A percentile compares a stretch with the other conserved stretches of the same genome.
phyloP scores from a whole-genome alignment of 1,140 invertebrate species.

The Heliconius hewitsoni region DNA sequence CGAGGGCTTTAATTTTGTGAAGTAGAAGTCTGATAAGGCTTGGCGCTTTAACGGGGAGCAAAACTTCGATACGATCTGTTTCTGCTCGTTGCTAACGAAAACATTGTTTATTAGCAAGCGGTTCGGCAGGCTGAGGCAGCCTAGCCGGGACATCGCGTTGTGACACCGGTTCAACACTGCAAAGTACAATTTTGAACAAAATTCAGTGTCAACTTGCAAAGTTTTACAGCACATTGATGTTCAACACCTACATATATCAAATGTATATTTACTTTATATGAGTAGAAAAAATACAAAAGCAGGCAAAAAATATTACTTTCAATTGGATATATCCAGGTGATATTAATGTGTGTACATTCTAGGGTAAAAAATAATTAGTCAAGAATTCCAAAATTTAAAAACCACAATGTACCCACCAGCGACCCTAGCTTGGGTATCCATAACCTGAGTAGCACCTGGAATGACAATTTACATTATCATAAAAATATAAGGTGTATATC shows the following conservation, averaged over 20 bases:
- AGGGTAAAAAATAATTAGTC: no score
- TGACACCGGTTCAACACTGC: slow-evolving; percentile 71
- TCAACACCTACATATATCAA: background rate
- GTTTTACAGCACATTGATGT: background rate
- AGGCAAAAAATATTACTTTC: no score
- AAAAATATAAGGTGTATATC: background rate
- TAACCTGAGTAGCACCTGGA: slow-evolving; percentile 49
- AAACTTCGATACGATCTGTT: slow-evolving; percentile 56
- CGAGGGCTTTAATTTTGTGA: slow-evolving; percentile 52
- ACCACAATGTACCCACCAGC: slow-evolving; percentile 53
- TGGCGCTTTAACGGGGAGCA: slow-evolving; percentile 75
- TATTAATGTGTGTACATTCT: no score
- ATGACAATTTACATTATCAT: slow-evolving; percentile 35
- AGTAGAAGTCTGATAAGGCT: slow-evolving; percentile 58
- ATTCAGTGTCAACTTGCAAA: background rate
- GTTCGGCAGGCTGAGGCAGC: slow-evolving; percentile 57
- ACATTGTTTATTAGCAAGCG: slow-evolving; percentile 58
- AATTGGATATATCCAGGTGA: no score
- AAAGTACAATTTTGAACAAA: slow-evolving; percentile 52
- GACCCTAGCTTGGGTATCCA: slow-evolving; percentile 53
- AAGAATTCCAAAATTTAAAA: no score
- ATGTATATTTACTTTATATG: no score
- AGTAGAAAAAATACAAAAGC: no score
- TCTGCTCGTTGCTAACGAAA: slow-evolving; percentile 45
- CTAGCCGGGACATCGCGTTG: slow-evolving; percentile 57